Base-by-base conservation (phyloP, 1,140 invertebrate species). In the Melanaphis sacchari region DNA sequence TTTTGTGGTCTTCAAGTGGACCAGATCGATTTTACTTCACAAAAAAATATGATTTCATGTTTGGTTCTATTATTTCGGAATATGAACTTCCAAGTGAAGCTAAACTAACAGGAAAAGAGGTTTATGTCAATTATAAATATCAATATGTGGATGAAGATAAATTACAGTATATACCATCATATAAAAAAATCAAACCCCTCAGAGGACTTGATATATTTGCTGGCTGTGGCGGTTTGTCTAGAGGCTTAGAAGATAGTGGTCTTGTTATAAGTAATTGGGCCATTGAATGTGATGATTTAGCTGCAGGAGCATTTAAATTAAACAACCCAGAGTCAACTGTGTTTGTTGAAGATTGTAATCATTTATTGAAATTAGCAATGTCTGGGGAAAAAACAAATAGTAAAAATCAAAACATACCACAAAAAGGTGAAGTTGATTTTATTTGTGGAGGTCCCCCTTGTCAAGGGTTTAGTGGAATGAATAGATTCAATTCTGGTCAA, bases 401-500 rank as follows among this genome's bases (percentile, higher is more conserved):
- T 5, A 95, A 95, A 84, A 96, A 96, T 9, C 96, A 97, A 94
- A 95, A 95, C 24, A 95, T 98, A 66, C 98, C 98, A 2, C 95
- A 96, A 94, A 97, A 96, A 94, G 97, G 98, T 15, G 97, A 98
- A 93, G 98, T 99, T 2, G 98, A 98, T 94, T 95, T 98, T 76
- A 95, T 99, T 7, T 98, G 97, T 95, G 98, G 98, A 66, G 98
- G 98, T 11, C 98, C 98, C n/a, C 98, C 98, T 2, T 99, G 98
- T 95, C 98, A 99, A 95, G 98, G 98, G 0, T 99, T 98, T 95
- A 98, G 97, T 94, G 97, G 97, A 43, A 98, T 98, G 97, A 98
- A 98, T 95, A 96, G 98, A 38, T 98, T 98, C 95, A 98, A 98
- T 95, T 97, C 96, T 0, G 95, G 97, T n/a, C 97, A 98, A 94